Percentiles rank a stretch among this genome's conserved stretches.
These are phyloP conservation scores for Plusia festucae DNA, from an alignment of 2,888 invertebrate species.

Conservation along the genomic window DNA sequence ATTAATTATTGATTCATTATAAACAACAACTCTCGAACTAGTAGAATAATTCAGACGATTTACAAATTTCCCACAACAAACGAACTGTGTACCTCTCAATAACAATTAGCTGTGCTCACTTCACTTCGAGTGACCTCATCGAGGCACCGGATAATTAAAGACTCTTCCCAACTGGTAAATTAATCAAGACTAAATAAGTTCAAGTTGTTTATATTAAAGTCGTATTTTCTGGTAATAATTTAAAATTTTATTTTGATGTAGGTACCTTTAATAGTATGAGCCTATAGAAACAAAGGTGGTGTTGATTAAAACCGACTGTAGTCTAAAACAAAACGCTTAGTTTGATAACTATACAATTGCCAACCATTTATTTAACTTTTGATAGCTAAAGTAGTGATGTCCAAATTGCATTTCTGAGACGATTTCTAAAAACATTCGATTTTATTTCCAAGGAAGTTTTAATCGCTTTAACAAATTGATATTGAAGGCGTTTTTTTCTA, in stretches of 20 bases:
- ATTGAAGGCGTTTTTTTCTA: no score
- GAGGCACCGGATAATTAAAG: slow-evolving; percentile 56
- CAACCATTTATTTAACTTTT: no score
- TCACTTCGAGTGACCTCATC: slow-evolving; percentile 53
- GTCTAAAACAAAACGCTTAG: no score
- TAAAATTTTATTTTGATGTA: background rate
- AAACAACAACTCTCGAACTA: slow-evolving; percentile 33
- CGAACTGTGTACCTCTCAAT: slow-evolving; percentile 51
- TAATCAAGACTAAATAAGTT: slow-evolving; percentile 51
- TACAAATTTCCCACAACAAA: slow-evolving; percentile 48
- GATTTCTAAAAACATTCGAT: no score
- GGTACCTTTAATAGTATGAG: no score
- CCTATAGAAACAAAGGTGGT: no score
- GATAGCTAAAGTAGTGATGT: no score
- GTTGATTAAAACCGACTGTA: no score
- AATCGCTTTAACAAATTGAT: no score
- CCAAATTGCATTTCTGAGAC: no score
- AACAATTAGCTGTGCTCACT: slow-evolving; percentile 59
- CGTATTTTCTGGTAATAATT: background rate
- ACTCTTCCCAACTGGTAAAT: slow-evolving; percentile 54
- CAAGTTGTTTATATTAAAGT: slow-evolving; percentile 23
- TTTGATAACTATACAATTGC: no score
- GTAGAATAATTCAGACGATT: slow-evolving; percentile 55
- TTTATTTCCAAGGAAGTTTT: no score
- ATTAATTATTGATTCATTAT: slow-evolving; percentile 43